These are phyloP conservation scores for Craseonycteris thonglongyai DNA, from an alignment of 2,113 vertebrate genomes.

Conservation along the genomic window DNA sequence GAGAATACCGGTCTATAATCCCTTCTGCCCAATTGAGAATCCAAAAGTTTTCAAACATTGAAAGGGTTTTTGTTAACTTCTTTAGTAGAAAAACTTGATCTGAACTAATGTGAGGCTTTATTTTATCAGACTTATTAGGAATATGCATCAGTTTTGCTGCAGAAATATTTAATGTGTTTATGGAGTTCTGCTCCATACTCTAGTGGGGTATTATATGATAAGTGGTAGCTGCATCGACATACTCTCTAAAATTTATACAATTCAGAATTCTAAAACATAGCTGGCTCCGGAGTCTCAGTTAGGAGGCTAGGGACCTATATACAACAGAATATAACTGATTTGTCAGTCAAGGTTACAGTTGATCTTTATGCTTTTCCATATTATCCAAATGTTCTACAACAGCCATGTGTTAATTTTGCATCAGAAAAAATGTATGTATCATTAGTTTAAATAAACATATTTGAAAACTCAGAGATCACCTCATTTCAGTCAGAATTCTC, in stretches of 20 bases:
- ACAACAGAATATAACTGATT: background rate
- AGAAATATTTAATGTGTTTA: background rate
- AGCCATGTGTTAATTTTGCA: background rate
- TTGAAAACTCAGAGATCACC: background rate
- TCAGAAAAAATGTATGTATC: background rate
- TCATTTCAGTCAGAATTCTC: background rate
- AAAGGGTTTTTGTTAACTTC: background rate
- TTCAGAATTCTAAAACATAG: background rate
- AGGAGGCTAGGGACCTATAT: background rate
- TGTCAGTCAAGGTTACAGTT: background rate
- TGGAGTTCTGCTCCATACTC: background rate
- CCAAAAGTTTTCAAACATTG: background rate
- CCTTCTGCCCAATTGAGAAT: conserved; percentile 5
- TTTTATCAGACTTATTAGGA: background rate
- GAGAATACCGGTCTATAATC: background rate
- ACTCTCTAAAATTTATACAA: background rate
- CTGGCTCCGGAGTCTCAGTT: background rate
- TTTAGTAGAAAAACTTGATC: background rate
- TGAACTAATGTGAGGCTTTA: background rate
- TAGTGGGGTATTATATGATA: background rate
- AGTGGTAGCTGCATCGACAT: background rate
- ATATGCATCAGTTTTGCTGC: background rate
- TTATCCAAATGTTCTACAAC: background rate
- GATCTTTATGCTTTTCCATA: background rate
- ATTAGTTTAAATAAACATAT: background rate